Conservation (phyloP, 2,888 invertebrate species). For the Tryphoninae sp. region DNA sequence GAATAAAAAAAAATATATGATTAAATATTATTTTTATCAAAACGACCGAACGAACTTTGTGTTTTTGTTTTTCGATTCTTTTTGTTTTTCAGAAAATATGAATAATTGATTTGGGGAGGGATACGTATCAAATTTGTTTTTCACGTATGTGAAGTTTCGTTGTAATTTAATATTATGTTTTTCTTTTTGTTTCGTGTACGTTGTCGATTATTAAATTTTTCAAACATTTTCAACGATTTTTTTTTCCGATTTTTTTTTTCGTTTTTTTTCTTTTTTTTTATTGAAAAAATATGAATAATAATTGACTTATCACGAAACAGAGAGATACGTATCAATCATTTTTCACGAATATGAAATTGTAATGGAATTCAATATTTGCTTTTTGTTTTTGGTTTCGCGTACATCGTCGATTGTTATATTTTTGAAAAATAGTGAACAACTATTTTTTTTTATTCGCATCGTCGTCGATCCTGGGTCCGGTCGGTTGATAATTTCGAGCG, state of each 20-base stretch:
- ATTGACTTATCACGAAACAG: not conserved
- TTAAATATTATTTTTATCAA: not conserved
- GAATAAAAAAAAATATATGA: conserved; percentile 11
- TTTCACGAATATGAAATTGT: too few relatives aligned
- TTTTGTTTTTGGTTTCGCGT: too few relatives aligned
- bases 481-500: conserved; percentile 10
- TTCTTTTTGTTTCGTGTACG: too few relatives aligned
- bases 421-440: not conserved
- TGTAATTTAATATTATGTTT: too few relatives aligned
- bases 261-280: not conserved
- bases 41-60: not conserved
- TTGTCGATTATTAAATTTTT: not conserved
- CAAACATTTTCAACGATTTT: not conserved
- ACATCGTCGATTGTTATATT: not conserved
- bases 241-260: not conserved
- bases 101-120: not conserved
- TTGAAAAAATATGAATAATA: not conserved
- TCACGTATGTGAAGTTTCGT: too few relatives aligned
- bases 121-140: too few relatives aligned
- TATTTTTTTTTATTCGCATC: not conserved
- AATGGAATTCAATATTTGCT: too few relatives aligned
- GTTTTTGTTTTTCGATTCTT: not conserved
- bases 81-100: not conserved
- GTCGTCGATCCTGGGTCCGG: not conserved
- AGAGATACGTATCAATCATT: too few relatives aligned